Evolutionary conservation across 1,140 invertebrate species (phyloP), one percentile per base, ranked within the genome.

Genomic region (Cheumatopsyche charites): DNA sequence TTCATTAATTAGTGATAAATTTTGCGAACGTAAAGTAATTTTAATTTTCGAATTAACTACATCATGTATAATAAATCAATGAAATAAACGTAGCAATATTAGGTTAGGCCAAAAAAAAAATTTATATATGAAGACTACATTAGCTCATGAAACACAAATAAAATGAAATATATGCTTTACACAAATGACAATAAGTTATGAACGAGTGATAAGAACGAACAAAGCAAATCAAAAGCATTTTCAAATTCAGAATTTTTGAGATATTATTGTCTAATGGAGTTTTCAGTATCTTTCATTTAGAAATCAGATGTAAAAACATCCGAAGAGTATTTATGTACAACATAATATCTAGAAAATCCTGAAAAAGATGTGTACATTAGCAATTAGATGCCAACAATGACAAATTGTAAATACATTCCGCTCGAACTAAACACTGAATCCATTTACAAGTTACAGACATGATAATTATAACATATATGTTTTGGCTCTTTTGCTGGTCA

Each of bases 361-460:
- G 55, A 58, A 58, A 19, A 58, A 58, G 55, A 58, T 23, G 23
- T 26, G 55, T 58, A 23, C 55, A 58, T 11, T 58, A 58, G 55
- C 55, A 12, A 26, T 58, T 25, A 58, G 12, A 23, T 36, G 29
- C 29, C 29, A 36, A 36, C 29, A 71, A 41, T 58, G 45, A 62
- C 41, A 21, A 61, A 29, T 62, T 6, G 23, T 36, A 62, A 13
- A 36, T 62, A 29, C n/a, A 63, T 63, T 49, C 29, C 29, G 29
- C 29, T 42, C 25, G n/a, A 63, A 63, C 41, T 42, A 63, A 63
- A 63, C 62, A 43, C 62, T 43, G 29, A 41, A 42, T 63, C 4
- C 42, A 62, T 29, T 67, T 41, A 67, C 26, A 52, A 15, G 47
- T 70, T 62, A 58, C 26, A 55, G 45, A 61, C 58, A 55, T 52